Percentiles rank a stretch among this genome's conserved stretches.
Conservation (phyloP, 2,888 invertebrate species). For the Cerceris ruficornis region DNA sequence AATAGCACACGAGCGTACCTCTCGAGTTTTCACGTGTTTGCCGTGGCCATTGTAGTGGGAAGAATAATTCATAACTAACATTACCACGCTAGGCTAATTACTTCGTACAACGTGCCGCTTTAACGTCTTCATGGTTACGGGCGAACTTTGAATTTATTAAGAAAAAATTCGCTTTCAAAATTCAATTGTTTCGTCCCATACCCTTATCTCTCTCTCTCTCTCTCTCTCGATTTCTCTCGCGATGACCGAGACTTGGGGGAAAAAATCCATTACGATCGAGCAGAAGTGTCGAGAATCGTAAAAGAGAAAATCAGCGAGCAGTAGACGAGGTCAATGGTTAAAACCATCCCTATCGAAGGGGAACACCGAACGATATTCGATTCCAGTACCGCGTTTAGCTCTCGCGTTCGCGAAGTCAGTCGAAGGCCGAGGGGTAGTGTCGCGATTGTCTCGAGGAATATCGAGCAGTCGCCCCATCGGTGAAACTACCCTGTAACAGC, state of each 20-base stretch:
- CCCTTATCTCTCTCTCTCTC: too few species aligned
- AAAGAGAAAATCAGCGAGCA: neutral
- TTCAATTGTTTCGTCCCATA: too few species aligned
- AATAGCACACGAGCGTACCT: conserved; percentile 8
- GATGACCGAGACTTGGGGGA: too few species aligned
- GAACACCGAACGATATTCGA: conserved; percentile 36
- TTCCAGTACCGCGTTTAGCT: conserved; percentile 21
- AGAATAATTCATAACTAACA: conserved; percentile 43
- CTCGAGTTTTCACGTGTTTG: conserved; percentile 16
- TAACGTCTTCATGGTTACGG: conserved; percentile 14
- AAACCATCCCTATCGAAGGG: conserved; percentile 18
- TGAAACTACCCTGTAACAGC: conserved; percentile 55
- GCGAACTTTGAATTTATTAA: too few species aligned
- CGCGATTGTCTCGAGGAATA: conserved; percentile 54
- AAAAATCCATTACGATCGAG: too few species aligned
- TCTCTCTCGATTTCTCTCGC: too few species aligned
- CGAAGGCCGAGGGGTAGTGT: conserved; percentile 13
- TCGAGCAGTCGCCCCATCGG: conserved; percentile 58
- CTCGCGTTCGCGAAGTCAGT: conserved; percentile 14
- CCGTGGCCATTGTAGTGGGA: conserved; percentile 14
- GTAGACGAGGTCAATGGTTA: conserved; percentile 4
- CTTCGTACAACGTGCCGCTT: conserved; percentile 20
- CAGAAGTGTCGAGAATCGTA: neutral
- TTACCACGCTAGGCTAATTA: conserved; percentile 32
- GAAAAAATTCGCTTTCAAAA: too few species aligned